These are phyloP conservation scores for Ophioninae sp. DNA, from an alignment of 2,888 invertebrate species.

Conservation along the genomic window DNA sequence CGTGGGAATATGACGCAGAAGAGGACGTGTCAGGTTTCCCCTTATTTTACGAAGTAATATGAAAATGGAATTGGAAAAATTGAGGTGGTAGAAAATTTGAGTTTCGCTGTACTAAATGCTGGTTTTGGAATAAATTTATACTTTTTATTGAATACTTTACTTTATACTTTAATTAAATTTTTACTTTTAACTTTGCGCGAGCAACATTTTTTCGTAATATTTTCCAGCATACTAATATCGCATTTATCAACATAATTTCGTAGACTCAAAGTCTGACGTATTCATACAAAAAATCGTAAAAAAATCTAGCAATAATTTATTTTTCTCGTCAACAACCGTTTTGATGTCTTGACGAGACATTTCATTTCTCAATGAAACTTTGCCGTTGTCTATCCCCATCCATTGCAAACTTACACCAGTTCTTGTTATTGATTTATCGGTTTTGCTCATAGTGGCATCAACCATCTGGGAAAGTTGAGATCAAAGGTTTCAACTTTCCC, in stretches of 20 bases:
- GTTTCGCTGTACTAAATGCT: no score
- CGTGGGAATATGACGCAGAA: neutral
- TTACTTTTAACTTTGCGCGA: neutral
- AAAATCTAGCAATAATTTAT: neutral
- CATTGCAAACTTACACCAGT: neutral
- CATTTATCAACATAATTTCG: neutral
- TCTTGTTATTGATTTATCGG: neutral
- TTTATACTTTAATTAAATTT: no score
- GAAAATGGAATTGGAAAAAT: no score
- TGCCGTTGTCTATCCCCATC: neutral
- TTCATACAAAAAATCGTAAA: neutral
- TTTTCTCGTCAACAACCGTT: neutral
- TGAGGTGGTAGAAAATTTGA: no score
- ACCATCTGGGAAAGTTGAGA: neutral
- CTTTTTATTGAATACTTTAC: no score
- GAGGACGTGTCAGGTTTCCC: no score
- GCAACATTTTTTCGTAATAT: neutral
- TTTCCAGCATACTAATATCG: neutral
- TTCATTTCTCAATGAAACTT: neutral
- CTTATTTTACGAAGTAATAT: no score
- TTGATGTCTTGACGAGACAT: neutral
- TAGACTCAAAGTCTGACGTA: neutral
- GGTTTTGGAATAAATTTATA: no score
- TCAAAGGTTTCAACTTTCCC: neutral
- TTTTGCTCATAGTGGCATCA: neutral